Conservation (phyloP, 2,797 vertebrate genomes). For the Onychomys torridus region DNA sequence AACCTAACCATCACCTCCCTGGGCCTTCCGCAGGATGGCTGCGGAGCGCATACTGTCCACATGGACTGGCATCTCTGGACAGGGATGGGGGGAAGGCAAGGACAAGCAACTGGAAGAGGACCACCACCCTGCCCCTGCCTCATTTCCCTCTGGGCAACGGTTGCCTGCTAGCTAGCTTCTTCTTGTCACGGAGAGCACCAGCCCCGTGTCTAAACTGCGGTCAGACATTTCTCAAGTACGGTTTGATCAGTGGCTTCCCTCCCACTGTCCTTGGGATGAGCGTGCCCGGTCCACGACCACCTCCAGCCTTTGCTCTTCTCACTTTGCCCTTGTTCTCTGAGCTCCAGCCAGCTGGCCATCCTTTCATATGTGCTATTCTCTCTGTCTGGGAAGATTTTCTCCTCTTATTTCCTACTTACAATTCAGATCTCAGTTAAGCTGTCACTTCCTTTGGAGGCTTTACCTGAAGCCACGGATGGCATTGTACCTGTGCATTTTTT, state of each 20-base stretch:
- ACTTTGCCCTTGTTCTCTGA: neutral
- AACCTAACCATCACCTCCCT: neutral
- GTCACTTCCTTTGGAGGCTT: constrained; percentile 5
- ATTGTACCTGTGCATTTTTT: neutral
- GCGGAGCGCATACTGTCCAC: neutral
- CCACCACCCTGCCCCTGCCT: neutral
- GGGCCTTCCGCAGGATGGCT: neutral
- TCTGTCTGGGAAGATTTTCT: constrained; percentile 12
- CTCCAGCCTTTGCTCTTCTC: neutral
- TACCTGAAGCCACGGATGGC: neutral
- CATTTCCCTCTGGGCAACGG: neutral
- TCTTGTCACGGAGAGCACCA: neutral
- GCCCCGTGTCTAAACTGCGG: neutral
- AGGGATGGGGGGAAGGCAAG: no score
- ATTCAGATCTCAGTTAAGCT: constrained; percentile 24
- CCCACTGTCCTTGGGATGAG: neutral
- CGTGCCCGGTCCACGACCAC: neutral
- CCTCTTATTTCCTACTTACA: neutral
- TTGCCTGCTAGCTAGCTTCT: neutral
- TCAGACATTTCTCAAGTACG: neutral
- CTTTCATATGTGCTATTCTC: neutral
- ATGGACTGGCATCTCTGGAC: neutral
- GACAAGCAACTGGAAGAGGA: neutral
- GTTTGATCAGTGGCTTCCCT: neutral
- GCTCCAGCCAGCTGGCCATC: neutral